Conservation (phyloP, 2,888 invertebrate species). For the Cerceris ruficornis region DNA sequence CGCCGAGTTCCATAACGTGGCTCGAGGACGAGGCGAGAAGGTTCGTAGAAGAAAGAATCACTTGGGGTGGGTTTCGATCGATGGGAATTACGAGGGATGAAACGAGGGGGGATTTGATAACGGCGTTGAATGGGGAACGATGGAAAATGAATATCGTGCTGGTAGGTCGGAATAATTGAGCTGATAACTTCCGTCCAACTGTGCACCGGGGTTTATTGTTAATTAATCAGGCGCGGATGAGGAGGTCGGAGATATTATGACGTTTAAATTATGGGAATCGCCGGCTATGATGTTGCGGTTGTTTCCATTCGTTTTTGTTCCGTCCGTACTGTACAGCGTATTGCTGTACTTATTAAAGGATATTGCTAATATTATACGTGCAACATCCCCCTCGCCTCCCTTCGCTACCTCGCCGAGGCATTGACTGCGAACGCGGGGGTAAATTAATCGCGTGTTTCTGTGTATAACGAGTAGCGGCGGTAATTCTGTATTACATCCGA, state of each 20-base stretch:
- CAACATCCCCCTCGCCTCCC: too few species aligned
- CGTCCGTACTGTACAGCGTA: neutral
- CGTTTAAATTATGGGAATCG: too few species aligned
- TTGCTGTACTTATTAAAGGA: neutral
- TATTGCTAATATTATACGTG: neutral
- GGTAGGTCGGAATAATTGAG: neutral
- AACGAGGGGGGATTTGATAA: neutral
- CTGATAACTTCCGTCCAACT: too few species aligned
- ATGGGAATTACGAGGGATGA: neutral
- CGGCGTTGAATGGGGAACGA: neutral
- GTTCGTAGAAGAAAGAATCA: neutral
- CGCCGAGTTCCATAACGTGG: conserved; percentile 20
- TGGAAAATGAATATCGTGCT: neutral
- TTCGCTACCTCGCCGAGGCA: conserved; percentile 14
- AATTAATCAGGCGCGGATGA: too few species aligned
- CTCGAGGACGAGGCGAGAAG: neutral
- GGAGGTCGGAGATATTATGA: too few species aligned
- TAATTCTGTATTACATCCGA: conserved; percentile 37
- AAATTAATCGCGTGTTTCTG: conserved; percentile 37
- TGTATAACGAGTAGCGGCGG: conserved; percentile 19
- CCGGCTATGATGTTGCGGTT: too few species aligned
- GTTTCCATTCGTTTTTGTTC: neutral
- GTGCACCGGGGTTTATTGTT: too few species aligned
- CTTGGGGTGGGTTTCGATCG: neutral
- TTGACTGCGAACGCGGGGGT: conserved; percentile 1